Evolutionary conservation across 1,140 invertebrate genomes (phyloP), one percentile per base, ranked within the genome.

Genomic region (Pachypsylla venusta): DNA sequence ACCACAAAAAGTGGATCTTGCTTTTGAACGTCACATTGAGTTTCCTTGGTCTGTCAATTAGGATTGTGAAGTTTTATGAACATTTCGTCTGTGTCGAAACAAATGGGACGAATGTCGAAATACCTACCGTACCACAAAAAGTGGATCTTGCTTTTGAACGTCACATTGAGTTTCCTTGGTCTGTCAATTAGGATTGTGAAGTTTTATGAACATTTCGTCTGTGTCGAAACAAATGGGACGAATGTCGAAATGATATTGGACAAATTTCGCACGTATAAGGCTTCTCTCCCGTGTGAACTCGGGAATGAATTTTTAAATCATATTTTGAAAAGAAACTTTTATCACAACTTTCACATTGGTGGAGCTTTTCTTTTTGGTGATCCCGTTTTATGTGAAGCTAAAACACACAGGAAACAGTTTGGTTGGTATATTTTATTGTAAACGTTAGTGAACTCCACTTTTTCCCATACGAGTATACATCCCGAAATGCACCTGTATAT

Each of bases 181-280:
- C n/a, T n/a, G n/a, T n/a, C n/a, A n/a, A n/a, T n/a, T n/a, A n/a
- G n/a, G n/a, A n/a, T n/a, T n/a, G n/a, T n/a, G n/a, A n/a, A n/a
- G n/a, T n/a, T n/a, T n/a, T n/a, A n/a, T 55, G 54, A 5, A 48
- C 4, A 4, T 3, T 19, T n/a, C 42, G 42, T 19, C 42, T 5
- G 30, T 67, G 66, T 35, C 56, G 30, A 56, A 28, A 53, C 60
- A 67, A 28, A 55, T 60, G 59, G 16, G 58, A 60, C 5, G 28
- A 57, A 28, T 80, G 79, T 0, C 76, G 76, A 64, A 81, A 83
- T 2, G 69, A 64, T 35, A 74, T 74, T 1, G 75, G 67, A 64
- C 80, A 81, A 12, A 77, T 67, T 16, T 65, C 62, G 54, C 73
- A 75, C 12, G 66, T 64, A 55, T 70, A 74, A 1, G 73, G 74